Base-by-base conservation (phyloP, 2,888 invertebrate species). In the Polydrusus tereticollis region DNA sequence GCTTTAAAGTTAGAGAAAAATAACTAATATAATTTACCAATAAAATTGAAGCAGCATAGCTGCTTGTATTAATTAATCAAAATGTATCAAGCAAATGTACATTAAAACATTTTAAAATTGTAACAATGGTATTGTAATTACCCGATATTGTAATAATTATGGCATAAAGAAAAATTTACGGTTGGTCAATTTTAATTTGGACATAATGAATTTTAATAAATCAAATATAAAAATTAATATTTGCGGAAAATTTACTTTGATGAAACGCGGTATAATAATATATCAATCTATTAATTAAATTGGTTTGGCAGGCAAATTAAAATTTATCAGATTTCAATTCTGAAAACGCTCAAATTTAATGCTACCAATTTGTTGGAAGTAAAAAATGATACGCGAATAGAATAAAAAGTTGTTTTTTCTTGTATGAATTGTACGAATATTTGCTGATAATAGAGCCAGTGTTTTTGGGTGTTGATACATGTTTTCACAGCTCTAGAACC, bases 201-300 rank as follows among this genome's bases (percentile, higher is more conserved):
- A 21, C 20, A 7, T 64, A 50, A 21, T 64, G 52, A 47, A 52
- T 64, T 47, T 50, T 33, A 33, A 62, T 62, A 52, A 64, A 52
- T 64, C 64, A 50, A 33, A 50, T 18, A 50, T 47, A 66, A 66
- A 66, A 66, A 66, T 43, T 57, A 57, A 58, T 66, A 58, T 57
- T 57, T 58, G 57, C 43, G 57, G 57, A 64, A 58, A 29, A 45
- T 66, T 41, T 58, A 57, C 66, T 66, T 66, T 58, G 66, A 66
- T 57, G 45, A 52, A 58, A 66, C 26, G 18, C 21, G 55, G 36
- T 58, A 33, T 66, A 26, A 66, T 66, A 66, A n/a, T 29, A 60
- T 26, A 55, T 55, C 64, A 57, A 66, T 58, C 66, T 29, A 57
- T 43, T 66, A 57, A 66, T 66, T 66, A 66, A 66, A 66, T 66